Evolutionary conservation across 2,888 invertebrate genomes (phyloP), one percentile per base, ranked within the genome.

Genomic region (Sclerodermus sp.): DNA sequence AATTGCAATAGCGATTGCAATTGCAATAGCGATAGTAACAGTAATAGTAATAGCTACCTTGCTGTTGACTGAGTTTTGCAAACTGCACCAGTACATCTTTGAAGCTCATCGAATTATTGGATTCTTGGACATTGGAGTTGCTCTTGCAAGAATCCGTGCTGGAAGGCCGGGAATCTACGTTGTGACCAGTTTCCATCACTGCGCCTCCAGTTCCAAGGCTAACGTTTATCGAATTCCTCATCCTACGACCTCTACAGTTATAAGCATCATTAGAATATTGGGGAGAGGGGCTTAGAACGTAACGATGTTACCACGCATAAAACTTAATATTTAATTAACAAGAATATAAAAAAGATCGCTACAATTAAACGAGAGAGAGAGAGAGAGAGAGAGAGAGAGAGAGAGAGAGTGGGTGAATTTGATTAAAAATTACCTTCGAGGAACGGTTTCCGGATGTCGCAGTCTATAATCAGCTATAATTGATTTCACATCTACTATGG

Each of bases 401-500:
- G 12, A 12, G 31, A 31, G 31, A 29, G 14, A 32, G 36, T 44
- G 29, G 16, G 44, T 18, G 39, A 39, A 40, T 18, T 31, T 31
- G 30, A 30, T 32, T 23, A 36, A 9, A 32, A 31, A 45, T 60
- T 59, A 76, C 70, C 88, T 82, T 60, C 88, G 78, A 0, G 89
- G 89, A 0, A 88, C 85, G 3, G 85, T 80, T 59, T 91, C 89
- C 0, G 90, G 89, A 77, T 90, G 89, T 58, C 87, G 81, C 57
- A 88, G 87, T 58, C 90, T 83, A 69, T 89, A 89, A 71, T 91
- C 91, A 0, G 90, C 90, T 67, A 90, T 90, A 48, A 91, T 89
- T 3, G 90, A 88, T 71, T 89, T 87, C 0, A 91, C 91, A 73
- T 92, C 90, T 51, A 90, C 85, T n/a, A 88, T 87, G 0, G 89